phyloP scores from a whole-genome alignment of 2,113 vertebrate species.

The Gadus macrocephalus region DNA sequence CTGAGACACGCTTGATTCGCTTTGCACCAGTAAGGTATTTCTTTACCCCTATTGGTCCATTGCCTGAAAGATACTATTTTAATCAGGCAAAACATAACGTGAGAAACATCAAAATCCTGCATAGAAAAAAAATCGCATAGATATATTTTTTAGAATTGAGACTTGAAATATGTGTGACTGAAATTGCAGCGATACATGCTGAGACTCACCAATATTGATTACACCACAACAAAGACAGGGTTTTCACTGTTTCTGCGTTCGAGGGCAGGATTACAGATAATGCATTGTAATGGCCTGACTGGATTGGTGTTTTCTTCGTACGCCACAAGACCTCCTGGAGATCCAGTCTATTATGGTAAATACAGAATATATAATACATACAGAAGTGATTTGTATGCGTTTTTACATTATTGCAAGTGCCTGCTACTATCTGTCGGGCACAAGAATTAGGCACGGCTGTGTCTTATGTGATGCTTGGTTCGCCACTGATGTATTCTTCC shows the following conservation, averaged over 20 bases:
- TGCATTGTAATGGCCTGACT: conserved; percentile 37
- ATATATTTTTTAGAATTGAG: too few species aligned
- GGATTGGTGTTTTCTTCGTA: conserved; percentile 33
- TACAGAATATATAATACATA: conserved; percentile 37
- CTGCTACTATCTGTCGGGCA: conserved; percentile 37
- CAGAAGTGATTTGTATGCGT: conserved; percentile 39
- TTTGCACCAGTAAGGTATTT: conserved; percentile 9
- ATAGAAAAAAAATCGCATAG: too few species aligned
- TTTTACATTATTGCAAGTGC: conserved; percentile 1
- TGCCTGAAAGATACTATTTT: too few species aligned
- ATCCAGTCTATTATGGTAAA: conserved; percentile 26
- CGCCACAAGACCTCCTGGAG: conserved; percentile 11
- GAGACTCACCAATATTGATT: conserved; percentile 33
- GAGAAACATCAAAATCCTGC: background rate
- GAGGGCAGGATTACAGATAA: conserved; percentile 40
- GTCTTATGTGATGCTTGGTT: too few species aligned
- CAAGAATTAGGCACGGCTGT: too few species aligned
- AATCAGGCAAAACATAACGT: background rate
- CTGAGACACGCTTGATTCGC: background rate
- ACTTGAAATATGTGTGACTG: too few species aligned
- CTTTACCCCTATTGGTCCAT: background rate
- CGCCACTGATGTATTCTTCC: too few species aligned
- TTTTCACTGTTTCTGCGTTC: conserved; percentile 13
- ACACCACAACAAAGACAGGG: conserved; percentile 14
- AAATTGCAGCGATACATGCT: background rate